These are phyloP conservation scores for Rhineura floridana DNA, from an alignment of 2,113 vertebrate genomes.

Conservation along the genomic window DNA sequence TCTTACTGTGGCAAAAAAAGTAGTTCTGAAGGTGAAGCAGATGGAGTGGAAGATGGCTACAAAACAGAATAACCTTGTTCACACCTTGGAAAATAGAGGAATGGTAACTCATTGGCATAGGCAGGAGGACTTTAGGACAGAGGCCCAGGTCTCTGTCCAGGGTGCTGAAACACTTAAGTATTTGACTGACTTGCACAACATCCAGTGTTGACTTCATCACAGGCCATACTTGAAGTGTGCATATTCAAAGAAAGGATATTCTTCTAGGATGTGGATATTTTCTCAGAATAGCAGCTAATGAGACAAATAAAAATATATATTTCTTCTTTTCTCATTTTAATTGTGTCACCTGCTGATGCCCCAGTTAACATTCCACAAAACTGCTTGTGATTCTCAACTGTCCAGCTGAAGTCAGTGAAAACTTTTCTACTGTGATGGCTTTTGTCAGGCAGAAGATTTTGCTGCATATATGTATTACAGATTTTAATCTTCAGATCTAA, in stretches of 20 bases:
- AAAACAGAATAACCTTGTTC: background rate
- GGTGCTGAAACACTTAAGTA: background rate
- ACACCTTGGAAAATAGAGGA: background rate
- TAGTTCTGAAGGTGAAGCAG: background rate
- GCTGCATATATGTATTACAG: background rate
- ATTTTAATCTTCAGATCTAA: conserved; percentile 22
- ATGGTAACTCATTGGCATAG: background rate
- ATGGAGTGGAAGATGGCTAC: background rate
- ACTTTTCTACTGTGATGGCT: background rate
- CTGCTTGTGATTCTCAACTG: background rate
- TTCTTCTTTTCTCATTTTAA: background rate
- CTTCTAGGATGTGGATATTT: background rate
- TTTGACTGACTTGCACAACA: background rate
- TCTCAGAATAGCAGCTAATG: background rate
- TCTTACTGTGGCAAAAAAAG: background rate
- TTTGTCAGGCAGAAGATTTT: background rate
- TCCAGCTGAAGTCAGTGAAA: background rate
- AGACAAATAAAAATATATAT: background rate
- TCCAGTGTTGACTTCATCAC: background rate
- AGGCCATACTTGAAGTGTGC: background rate
- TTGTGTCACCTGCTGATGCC: background rate
- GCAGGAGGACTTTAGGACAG: background rate
- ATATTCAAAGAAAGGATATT: background rate
- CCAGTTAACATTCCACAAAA: background rate
- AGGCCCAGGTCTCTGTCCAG: background rate